A percentile compares a stretch with the other conserved stretches of the same genome.
phyloP scores from a whole-genome alignment of 2,113 vertebrate genomes.

The Notechis scutatus region DNA sequence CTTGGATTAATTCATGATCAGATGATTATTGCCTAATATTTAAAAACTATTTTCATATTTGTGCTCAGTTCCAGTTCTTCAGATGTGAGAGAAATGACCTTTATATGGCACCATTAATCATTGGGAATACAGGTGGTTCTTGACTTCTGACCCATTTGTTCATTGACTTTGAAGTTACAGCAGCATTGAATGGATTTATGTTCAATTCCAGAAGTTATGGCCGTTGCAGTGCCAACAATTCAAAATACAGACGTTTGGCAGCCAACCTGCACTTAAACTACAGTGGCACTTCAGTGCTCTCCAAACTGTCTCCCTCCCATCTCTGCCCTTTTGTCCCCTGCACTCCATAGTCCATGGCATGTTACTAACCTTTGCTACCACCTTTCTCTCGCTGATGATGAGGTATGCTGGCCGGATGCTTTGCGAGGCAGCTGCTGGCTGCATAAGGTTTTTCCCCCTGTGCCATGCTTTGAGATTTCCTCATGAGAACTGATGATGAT shows the following conservation, averaged over 20 bases:
- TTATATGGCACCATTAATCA: neutral
- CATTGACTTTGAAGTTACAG: neutral
- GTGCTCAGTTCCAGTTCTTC: neutral
- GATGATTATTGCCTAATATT: neutral
- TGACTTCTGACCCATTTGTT: neutral
- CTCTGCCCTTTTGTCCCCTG: neutral
- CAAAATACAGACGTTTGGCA: neutral
- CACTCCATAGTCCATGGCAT: neutral
- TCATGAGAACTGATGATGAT: neutral
- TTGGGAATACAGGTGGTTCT: neutral
- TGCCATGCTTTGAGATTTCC: neutral
- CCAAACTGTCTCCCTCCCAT: neutral
- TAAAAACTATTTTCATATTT: neutral
- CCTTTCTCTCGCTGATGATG: neutral
- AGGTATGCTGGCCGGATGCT: neutral
- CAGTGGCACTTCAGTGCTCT: neutral
- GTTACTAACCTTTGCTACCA: neutral
- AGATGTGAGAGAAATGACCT: neutral
- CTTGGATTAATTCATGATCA: neutral
- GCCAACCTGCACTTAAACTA: neutral
- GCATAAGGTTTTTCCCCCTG: neutral
- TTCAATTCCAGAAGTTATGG: neutral
- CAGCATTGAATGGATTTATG: neutral
- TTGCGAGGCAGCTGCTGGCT: neutral
- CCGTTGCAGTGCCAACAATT: neutral